A percentile compares a stretch with the other conserved stretches of the same genome.
phyloP scores from a whole-genome alignment of 2,797 vertebrate genomes.

The Macroramphosus scolopax region DNA sequence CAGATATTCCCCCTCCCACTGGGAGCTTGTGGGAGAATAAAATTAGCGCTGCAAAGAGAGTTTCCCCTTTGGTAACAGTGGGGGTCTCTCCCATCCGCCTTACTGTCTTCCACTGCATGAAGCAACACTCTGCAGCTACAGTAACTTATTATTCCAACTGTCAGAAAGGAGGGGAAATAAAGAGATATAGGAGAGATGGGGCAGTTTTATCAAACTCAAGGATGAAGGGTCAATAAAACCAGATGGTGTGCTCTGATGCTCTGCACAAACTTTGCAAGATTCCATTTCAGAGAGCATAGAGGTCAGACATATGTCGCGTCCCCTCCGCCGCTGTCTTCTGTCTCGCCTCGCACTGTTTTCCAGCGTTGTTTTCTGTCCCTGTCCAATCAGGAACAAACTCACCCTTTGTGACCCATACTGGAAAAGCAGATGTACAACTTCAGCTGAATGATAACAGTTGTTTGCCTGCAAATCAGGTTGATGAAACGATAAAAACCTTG shows the following conservation, averaged over 20 bases:
- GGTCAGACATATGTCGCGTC: constrained; percentile 26
- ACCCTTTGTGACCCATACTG: constrained; percentile 11
- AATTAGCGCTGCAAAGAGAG: constrained; percentile 27
- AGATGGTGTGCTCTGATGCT: constrained; percentile 33
- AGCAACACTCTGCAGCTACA: constrained; percentile 3
- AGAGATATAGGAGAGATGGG: constrained; percentile 22
- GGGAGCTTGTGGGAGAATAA: constrained; percentile 27
- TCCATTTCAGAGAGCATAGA: constrained; percentile 40
- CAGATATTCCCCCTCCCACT: not conserved
- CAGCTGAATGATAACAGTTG: constrained; percentile 8
- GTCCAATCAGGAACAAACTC: constrained; percentile 8
- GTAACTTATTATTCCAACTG: constrained; percentile 46
- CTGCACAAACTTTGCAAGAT: constrained; percentile 29
- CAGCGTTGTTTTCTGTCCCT: not conserved
- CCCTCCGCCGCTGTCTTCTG: not conserved
- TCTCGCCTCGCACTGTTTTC: too few species aligned
- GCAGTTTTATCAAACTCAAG: constrained; percentile 26
- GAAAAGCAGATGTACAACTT: constrained; percentile 13
- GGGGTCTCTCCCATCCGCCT: constrained; percentile 9
- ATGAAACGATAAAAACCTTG: constrained; percentile 28
- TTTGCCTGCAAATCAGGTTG: constrained; percentile 25
- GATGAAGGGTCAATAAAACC: constrained; percentile 58
- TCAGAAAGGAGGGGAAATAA: constrained; percentile 24
- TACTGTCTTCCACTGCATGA: constrained; percentile 17
- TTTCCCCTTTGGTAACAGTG: constrained; percentile 26